Evolutionary conservation across 1,140 invertebrate genomes (phyloP).

Genomic region (Tachypleus tridentatus): DNA sequence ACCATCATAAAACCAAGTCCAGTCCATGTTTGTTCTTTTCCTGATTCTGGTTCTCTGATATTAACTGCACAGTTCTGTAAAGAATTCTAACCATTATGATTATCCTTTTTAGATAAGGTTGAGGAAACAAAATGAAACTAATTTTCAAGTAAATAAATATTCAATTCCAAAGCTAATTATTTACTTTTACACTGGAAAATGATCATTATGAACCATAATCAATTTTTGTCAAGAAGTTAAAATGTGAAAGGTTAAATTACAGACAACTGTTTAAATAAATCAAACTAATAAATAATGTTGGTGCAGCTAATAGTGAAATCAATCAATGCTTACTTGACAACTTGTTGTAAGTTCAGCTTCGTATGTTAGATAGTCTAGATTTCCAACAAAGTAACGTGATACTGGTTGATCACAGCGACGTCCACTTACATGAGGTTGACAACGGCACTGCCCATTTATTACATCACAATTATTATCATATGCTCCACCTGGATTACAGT

Average conservation of each 20-base stretch:
- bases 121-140: no score
- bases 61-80: no score
- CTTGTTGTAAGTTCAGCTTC: slow-evolving; percentile 69
- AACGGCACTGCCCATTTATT: slow-evolving; percentile 63
- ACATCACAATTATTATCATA: slow-evolving; percentile 55
- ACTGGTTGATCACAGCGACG: slow-evolving; percentile 61
- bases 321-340: slow-evolving; percentile 56
- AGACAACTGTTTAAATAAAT: no score
- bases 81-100: no score
- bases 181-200: no score
- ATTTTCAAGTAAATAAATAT: no score
- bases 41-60: slow-evolving; percentile 63
- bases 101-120: no score
- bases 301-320: slow-evolving; percentile 31
- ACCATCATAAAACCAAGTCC: slow-evolving; percentile 87
- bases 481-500: slow-evolving; percentile 61
- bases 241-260: no score
- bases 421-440: slow-evolving; percentile 72
- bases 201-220: no score
- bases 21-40: slow-evolving; percentile 69
- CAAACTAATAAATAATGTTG: no score
- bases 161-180: no score
- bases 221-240: no score
- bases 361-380: slow-evolving; percentile 69
- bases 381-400: slow-evolving; percentile 76